phyloP scores from a whole-genome alignment of 2,797 vertebrate species.

The Phataginus tricuspis region DNA sequence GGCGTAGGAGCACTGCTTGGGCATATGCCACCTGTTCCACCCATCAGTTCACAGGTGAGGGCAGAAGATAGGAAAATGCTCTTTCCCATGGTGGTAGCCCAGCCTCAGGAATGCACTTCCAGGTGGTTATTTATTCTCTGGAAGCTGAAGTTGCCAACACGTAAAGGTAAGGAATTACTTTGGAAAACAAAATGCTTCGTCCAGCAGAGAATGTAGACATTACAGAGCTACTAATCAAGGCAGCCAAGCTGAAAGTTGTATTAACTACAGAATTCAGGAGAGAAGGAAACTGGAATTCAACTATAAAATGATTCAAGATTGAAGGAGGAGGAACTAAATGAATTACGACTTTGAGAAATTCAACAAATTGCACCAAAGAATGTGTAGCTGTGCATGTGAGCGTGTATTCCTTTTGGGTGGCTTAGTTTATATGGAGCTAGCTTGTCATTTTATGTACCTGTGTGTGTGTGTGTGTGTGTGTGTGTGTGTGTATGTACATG shows the following conservation, averaged over 20 bases:
- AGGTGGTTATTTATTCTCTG: constrained; percentile 81
- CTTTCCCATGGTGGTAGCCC: constrained; percentile 56
- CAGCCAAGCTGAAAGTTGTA: constrained; percentile 73
- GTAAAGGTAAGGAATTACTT: constrained; percentile 74
- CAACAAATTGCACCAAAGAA: constrained; percentile 54
- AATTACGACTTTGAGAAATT: constrained; percentile 67
- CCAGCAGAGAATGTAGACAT: constrained; percentile 74
- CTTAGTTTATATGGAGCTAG: neutral
- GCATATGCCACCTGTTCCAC: constrained; percentile 75
- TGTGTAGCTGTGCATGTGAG: constrained; percentile 51
- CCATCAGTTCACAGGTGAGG: constrained; percentile 79
- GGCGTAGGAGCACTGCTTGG: neutral
- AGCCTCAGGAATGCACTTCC: constrained; percentile 64
- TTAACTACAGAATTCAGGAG: constrained; percentile 70
- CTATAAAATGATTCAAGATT: constrained; percentile 64
- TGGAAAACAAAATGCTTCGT: constrained; percentile 79
- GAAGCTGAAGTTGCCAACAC: constrained; percentile 61
- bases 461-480: neutral
- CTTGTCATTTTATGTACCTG: neutral
- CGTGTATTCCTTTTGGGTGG: constrained; percentile 21
- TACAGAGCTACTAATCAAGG: constrained; percentile 79
- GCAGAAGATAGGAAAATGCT: constrained; percentile 72
- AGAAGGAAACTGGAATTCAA: constrained; percentile 67
- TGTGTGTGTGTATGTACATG: fast-evolving
- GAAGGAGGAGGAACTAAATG: constrained; percentile 20